Evolutionary conservation across 2,888 invertebrate genomes (phyloP), one percentile per base, ranked within the genome.

Genomic region (Melieria picta): DNA sequence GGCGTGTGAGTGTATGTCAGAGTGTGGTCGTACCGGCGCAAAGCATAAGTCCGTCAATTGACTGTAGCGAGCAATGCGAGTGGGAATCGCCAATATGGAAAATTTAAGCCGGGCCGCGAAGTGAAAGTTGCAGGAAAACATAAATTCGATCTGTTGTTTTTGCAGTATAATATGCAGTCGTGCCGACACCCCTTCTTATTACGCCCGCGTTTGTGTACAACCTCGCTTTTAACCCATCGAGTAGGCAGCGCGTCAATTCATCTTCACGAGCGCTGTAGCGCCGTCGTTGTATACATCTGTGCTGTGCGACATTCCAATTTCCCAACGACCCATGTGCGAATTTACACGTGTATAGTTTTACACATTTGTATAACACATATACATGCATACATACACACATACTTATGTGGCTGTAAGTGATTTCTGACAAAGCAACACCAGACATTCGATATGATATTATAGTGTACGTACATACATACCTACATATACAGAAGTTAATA

Each of bases 361-460:
- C 16, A 16, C 30, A 30, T 30, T 30, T 30, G 30, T 30, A 30
- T 3, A 30, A 30, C 30, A 74, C 68, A 57, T 42, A 68, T 43
- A 61, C 47, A 11, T 66, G 42, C 52, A 68, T 45, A 67, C n/a
- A 58, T 57, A 45, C 6, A 61, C 7, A 47, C 7, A 60, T 43
- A 58, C 45, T 11, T 50, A 50, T 50, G 9, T 50, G 3, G 9
- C 42, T 58, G 58, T 11, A 58, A 11, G 42, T 42, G 42, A 10
- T 7, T 42, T 58, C 5, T 16, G 5, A 10, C 13, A 10, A 43
- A 10, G 58, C 58, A 58, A 7, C 43, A 58, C 66, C 66, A 66
- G 55, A 55, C 11, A 7, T 55, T 55, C n/a, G 55, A 9, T 13
- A 55, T 13, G n/a, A 55, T 13, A 55, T 55, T 13, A 9, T 55